These are phyloP conservation scores for Amblyteles armatorius DNA, from an alignment of 2,888 invertebrate species.

Conservation along the genomic window DNA sequence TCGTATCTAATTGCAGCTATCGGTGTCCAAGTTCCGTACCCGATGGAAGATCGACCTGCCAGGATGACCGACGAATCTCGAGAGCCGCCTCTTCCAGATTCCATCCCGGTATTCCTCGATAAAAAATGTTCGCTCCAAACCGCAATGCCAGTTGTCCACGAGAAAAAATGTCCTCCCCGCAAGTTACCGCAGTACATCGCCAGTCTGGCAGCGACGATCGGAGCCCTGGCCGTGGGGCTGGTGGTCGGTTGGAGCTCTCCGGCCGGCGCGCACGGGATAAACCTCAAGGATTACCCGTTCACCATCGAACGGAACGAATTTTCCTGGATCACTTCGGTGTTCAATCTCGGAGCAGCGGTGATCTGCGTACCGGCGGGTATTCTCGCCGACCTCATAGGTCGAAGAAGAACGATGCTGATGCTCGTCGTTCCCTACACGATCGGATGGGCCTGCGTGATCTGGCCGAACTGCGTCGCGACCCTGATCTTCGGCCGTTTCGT, in stretches of 20 bases:
- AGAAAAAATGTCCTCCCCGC: slow-evolving; percentile 17
- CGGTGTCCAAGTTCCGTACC: not conserved
- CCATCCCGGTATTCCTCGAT: not conserved
- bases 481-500: slow-evolving; percentile 89
- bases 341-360: slow-evolving; percentile 90
- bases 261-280: slow-evolving; percentile 85
- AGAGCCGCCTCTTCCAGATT: not conserved
- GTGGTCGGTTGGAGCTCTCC: slow-evolving; percentile 92
- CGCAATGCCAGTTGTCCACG: not conserved
- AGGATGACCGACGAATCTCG: not conserved
- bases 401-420: slow-evolving; percentile 89
- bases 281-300: slow-evolving; percentile 85
- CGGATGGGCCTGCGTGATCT: slow-evolving; percentile 91
- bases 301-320: slow-evolving; percentile 85
- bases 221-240: slow-evolving; percentile 91
- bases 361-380: slow-evolving; percentile 91
- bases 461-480: slow-evolving; percentile 88
- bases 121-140: not conserved
- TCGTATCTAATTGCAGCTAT: not conserved
- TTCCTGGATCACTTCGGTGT: slow-evolving; percentile 90
- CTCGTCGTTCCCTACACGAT: slow-evolving; percentile 89
- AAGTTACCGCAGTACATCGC: slow-evolving; percentile 89
- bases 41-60: not conserved
- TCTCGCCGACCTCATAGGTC: slow-evolving; percentile 90
- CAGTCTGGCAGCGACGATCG: slow-evolving; percentile 90